These are phyloP conservation scores for Nannoperca australis DNA, from an alignment of 2,797 vertebrate genomes.

Conservation along the genomic window DNA sequence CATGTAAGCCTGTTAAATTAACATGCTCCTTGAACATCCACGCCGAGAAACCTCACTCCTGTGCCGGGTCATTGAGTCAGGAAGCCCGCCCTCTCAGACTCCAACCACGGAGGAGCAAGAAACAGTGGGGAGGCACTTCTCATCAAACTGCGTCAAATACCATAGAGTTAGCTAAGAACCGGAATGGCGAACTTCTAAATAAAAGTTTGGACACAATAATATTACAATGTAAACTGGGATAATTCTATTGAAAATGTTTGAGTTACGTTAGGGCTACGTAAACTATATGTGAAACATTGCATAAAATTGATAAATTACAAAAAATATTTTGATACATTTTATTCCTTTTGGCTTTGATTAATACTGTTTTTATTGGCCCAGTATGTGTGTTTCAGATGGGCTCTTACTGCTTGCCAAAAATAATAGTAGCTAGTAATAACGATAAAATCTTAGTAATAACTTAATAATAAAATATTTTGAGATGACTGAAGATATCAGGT, in stretches of 20 bases:
- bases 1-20: too few species aligned
- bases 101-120: background rate
- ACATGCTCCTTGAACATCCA: conserved; percentile 55
- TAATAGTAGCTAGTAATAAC: background rate
- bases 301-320: background rate
- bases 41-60: conserved; percentile 15
- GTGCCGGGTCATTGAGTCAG: background rate
- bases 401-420: background rate
- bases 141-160: background rate
- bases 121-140: background rate
- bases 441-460: too few species aligned
- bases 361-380: background rate
- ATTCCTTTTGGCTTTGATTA: background rate
- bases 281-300: background rate
- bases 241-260: background rate
- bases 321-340: background rate
- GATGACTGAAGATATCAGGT: background rate
- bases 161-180: background rate
- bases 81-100: conserved; percentile 8
- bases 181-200: conserved; percentile 18
- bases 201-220: background rate
- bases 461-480: background rate
- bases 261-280: too few species aligned
- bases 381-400: background rate
- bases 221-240: background rate